Evolutionary conservation across 2,113 vertebrate genomes (phyloP).

Genomic region (Chaetops frenatus): DNA sequence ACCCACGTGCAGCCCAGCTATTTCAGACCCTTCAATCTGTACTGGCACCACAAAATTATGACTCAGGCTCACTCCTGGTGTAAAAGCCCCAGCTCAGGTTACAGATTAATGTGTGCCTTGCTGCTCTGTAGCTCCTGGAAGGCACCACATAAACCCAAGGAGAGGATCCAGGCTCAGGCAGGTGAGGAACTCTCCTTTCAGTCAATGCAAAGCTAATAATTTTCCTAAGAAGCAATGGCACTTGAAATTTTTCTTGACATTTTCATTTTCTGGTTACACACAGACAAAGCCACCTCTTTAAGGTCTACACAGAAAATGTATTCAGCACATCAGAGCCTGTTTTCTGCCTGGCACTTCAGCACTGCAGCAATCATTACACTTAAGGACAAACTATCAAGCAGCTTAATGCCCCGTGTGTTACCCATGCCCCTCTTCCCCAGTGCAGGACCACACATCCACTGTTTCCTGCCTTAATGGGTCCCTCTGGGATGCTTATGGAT

Average conservation of each 20-base stretch:
- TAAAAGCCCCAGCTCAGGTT: not conserved
- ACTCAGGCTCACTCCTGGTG: not conserved
- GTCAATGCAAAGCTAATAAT: not conserved
- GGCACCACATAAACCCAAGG: not conserved
- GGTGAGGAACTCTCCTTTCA: not conserved
- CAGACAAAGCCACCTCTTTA: conserved; percentile 7
- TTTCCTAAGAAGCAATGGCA: not conserved
- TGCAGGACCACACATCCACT: not conserved
- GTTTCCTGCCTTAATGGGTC: conserved; percentile 30
- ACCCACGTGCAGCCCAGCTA: not conserved
- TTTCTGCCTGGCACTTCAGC: not conserved
- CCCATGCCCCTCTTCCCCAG: not conserved
- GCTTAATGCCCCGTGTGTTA: not conserved
- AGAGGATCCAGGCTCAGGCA: not conserved
- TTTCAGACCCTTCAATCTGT: not conserved
- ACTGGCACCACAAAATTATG: not conserved
- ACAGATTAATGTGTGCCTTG: not conserved
- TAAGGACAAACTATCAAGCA: not conserved
- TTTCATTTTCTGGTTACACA: not conserved
- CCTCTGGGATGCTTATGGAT: not conserved
- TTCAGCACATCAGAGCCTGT: not conserved
- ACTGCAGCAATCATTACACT: not conserved
- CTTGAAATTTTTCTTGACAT: not conserved
- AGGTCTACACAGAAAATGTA: not conserved
- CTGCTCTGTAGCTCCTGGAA: not conserved